Base-by-base conservation (phyloP, 1,140 invertebrate genomes). In the Drosophila kepulauana region DNA sequence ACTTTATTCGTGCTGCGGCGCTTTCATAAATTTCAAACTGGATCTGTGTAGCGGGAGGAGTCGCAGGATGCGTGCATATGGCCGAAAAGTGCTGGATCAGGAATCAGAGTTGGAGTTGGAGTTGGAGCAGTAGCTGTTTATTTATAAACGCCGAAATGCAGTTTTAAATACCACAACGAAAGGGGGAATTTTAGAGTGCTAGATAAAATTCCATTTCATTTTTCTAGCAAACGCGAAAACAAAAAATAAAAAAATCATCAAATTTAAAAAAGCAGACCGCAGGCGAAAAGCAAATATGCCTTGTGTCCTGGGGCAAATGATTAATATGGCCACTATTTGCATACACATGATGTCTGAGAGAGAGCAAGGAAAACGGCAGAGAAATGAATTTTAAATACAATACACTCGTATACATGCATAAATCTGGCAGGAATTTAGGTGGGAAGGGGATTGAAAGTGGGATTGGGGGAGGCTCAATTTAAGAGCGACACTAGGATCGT, bases 351-450 rank as follows among this genome's bases (percentile, higher is more conserved):
- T 74, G 71, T 79, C 71, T 76, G 65, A 43, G 68, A 20, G 20
- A 25, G 20, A 25, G 20, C 33, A 54, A 4, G 43, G 7, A 41
- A 33, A 51, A 28, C 11, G 11, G 45, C 73, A 81, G 16, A 52
- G 73, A 66, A 88, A 87, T 87, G 84, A 87, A 88, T 87, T 80
- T 87, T 88, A 88, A 88, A 84, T 80, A 80, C 75, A 84, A 48
- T 61, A 61, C n/a, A 46, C 25, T 1, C 3, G 10, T 20, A n/a
- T 51, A 41, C 15, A 52, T 45, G 46, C 48, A 69, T 62, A 69
- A 69, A 62, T 62, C 59, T 41, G 16, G 61, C 54, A 63, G 20
- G 15, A 69, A 69, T 52, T 62, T 49, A 28, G 16, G 61, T 48
- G 63, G 20, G 13, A 51, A 57, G 49, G 49, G 13, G 15, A 3